A percentile compares a stretch with the other conserved stretches of the same genome.
Evolutionary conservation across 2,888 invertebrate genomes (phyloP).

Genomic region (Dryobota labecula): DNA sequence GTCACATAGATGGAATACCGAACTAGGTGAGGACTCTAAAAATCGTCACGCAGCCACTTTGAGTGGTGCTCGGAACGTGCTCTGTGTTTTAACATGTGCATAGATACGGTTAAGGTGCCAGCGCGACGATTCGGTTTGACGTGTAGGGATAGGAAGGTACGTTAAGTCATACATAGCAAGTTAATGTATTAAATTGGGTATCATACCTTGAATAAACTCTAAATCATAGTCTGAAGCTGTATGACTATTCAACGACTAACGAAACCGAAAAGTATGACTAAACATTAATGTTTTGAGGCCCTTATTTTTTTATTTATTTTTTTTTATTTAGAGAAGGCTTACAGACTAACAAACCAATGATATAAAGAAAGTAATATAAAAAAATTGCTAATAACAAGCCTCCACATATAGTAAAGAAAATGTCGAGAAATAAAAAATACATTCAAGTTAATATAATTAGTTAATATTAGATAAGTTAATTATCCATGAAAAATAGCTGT

Average conservation of each 20-base stretch:
- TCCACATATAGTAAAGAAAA: no score
- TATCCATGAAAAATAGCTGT: no score
- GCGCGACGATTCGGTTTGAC: slow-evolving; percentile 45
- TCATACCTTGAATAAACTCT: slow-evolving; percentile 3
- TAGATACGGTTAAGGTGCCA: slow-evolving; percentile 35
- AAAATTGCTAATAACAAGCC: no score
- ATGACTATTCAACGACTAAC: not conserved
- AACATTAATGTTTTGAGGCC: not conserved
- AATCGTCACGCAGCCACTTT: slow-evolving; percentile 74
- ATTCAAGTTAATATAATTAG: no score
- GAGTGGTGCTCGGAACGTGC: slow-evolving; percentile 70
- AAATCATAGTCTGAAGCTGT: not conserved
- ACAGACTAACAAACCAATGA: no score
- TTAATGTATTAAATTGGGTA: slow-evolving; percentile 10
- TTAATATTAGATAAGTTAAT: no score
- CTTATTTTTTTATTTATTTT: no score
- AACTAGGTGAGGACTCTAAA: slow-evolving; percentile 65
- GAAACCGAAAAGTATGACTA: not conserved
- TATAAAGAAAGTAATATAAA: no score
- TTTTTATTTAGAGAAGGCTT: no score
- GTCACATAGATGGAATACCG: slow-evolving; percentile 63
- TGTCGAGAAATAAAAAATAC: no score
- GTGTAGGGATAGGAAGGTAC: not conserved
- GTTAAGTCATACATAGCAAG: slow-evolving; percentile 14
- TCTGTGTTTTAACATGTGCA: slow-evolving; percentile 61